A percentile compares a stretch with the other conserved stretches of the same genome.
These are phyloP conservation scores for Eidolon helvum DNA, from an alignment of 2,113 vertebrate genomes.

Conservation along the genomic window DNA sequence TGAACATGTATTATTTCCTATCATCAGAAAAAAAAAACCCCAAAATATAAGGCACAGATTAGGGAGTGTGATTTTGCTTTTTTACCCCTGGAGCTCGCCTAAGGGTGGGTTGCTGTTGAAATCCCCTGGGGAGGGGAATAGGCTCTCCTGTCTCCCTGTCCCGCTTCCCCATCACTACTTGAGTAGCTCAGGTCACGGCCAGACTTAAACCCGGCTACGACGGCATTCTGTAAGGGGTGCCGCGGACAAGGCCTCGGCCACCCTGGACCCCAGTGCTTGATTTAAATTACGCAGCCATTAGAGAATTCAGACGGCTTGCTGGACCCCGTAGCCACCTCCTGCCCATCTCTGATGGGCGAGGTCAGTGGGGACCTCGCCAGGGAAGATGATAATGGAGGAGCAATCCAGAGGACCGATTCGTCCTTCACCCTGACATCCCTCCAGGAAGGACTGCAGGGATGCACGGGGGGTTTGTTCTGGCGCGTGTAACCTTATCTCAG, in stretches of 20 bases:
- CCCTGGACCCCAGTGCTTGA: background rate
- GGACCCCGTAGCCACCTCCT: background rate
- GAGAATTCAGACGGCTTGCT: background rate
- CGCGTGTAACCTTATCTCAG: background rate
- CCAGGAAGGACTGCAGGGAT: background rate
- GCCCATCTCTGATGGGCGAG: background rate
- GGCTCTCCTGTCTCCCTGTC: background rate
- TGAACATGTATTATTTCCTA: background rate
- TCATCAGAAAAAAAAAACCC: background rate
- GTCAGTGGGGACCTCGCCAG: background rate
- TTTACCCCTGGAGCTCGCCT: background rate
- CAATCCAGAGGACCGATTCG: background rate
- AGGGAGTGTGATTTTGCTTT: background rate
- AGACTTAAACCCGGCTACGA: background rate
- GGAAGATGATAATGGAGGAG: background rate
- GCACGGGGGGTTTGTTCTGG: background rate
- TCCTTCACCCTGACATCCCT: background rate
- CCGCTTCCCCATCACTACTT: too few species aligned
- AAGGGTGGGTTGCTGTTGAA: background rate
- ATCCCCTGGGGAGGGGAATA: too few species aligned
- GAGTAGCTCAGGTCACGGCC: background rate
- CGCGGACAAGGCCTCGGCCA: rapidly evolving
- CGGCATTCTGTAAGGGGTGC: background rate
- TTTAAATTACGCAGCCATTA: background rate
- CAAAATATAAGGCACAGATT: background rate